Evolutionary conservation across 2,113 vertebrate genomes (phyloP).

Genomic region (Seriola aureovittata): DNA sequence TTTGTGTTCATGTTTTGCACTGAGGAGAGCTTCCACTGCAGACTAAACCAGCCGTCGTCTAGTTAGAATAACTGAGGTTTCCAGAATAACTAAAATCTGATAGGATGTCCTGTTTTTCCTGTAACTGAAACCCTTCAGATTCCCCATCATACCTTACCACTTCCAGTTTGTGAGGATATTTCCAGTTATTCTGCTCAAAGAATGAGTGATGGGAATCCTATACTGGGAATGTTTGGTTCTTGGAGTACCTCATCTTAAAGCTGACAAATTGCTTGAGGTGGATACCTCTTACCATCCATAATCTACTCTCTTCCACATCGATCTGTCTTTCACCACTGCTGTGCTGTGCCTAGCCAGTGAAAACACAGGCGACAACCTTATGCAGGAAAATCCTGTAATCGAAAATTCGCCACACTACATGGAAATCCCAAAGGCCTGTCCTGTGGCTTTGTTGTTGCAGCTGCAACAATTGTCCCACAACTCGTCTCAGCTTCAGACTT

Average conservation of each 20-base stretch:
- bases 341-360: constrained; percentile 62
- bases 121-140: constrained; percentile 60
- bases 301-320: constrained; percentile 72
- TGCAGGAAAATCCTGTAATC: constrained; percentile 59
- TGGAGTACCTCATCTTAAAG: constrained; percentile 64
- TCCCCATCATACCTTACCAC: constrained; percentile 35
- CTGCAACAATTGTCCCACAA: constrained; percentile 63
- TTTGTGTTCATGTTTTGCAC: constrained; percentile 40
- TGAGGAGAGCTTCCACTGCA: constrained; percentile 24
- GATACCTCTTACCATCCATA: constrained; percentile 73
- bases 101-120: constrained; percentile 59
- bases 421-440: constrained; percentile 55
- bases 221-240: constrained; percentile 71
- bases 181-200: constrained; percentile 64
- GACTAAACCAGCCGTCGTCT: constrained; percentile 47
- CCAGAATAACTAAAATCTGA: constrained; percentile 46
- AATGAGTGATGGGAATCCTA: constrained; percentile 63
- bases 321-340: constrained; percentile 71
- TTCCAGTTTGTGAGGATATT: constrained; percentile 68
- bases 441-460: constrained; percentile 62
- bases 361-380: constrained; percentile 70
- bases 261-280: constrained; percentile 74
- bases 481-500: constrained; percentile 2
- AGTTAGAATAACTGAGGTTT: constrained; percentile 66
- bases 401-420: constrained; percentile 68